phyloP scores from a whole-genome alignment of 2,888 invertebrate genomes.

The Chamaedrilus cognettii region DNA sequence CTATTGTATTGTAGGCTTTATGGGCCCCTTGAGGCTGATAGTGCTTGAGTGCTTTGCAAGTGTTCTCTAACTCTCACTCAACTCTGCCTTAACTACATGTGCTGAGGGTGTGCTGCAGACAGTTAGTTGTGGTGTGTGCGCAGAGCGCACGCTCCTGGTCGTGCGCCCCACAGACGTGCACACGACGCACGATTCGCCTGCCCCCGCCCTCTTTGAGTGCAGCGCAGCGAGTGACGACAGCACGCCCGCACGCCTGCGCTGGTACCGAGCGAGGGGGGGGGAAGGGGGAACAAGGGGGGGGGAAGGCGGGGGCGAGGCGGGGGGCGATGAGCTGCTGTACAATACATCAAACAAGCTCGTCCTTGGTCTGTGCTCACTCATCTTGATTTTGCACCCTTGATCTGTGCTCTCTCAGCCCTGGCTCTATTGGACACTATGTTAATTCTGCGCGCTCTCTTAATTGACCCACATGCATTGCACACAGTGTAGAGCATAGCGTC shows the following conservation, averaged over 20 bases:
- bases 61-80: too few species aligned
- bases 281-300: neutral
- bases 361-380: conserved; percentile 2
- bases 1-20: too few species aligned
- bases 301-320: neutral
- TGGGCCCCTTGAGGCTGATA: too few species aligned
- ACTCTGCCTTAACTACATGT: too few species aligned
- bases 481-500: too few species aligned
- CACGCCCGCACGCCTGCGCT: conserved; percentile 27
- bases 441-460: too few species aligned
- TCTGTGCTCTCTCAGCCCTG: too few species aligned
- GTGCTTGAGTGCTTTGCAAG: too few species aligned
- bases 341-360: conserved; percentile 2
- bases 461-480: too few species aligned
- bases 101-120: too few species aligned
- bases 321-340: conserved; percentile 4
- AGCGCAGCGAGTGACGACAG: conserved; percentile 29
- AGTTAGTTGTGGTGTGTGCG: neutral
- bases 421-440: too few species aligned
- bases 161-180: neutral
- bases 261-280: conserved; percentile 20
- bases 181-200: neutral
- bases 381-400: too few species aligned
- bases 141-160: conserved; percentile 13
- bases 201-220: conserved; percentile 18